Evolutionary conservation across 1,140 invertebrate species (phyloP), one percentile per base, ranked within the genome.

Genomic region (Aplysia californica): DNA sequence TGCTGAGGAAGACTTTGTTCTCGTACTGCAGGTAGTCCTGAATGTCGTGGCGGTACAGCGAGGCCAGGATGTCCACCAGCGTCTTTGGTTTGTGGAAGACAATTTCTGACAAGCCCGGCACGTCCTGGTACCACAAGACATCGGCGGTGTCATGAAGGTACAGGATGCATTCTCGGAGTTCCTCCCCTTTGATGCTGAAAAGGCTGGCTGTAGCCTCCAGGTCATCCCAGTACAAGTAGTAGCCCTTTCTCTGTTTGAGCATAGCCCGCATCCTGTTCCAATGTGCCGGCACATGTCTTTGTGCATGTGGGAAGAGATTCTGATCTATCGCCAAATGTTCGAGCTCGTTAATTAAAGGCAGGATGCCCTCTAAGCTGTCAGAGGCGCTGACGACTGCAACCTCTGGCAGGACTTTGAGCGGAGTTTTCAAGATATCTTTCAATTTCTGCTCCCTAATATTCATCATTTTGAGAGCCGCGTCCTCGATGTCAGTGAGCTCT

Each of bases 241-340:
- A 56, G 4, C 76, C 79, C 26, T 77, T 69, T 31, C 82, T 77
- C 56, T 80, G 80, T 73, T 88, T 89, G 6, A 88, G 55, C 29
- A 72, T 78, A 20, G 75, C 67, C 56, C 76, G 56, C 10, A 89
- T 71, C 38, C 84, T 82, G 36, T 80, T 76, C 86, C 88, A 89
- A 31, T 77, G 67, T 4, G 78, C 80, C 55, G 86, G 87, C 33
- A 87, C 81, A 38, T 69, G 76, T 39, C 83, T 66, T 66, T 86
- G 85, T 18, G 83, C 85, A 80, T 85, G 78, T 18, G 85, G 88
- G 79, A 90, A 88, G 33, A 86, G 71, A 21, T 77, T 72, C 67
- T 84, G 82, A 74, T 88, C 81, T 36, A 89, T 85, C 6, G 82
- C 84, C 64, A 87, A 77, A 4, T 85, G 83, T 80, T 90, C 89